phyloP scores from a whole-genome alignment of 2,113 vertebrate genomes.

The Poecilia latipinna region DNA sequence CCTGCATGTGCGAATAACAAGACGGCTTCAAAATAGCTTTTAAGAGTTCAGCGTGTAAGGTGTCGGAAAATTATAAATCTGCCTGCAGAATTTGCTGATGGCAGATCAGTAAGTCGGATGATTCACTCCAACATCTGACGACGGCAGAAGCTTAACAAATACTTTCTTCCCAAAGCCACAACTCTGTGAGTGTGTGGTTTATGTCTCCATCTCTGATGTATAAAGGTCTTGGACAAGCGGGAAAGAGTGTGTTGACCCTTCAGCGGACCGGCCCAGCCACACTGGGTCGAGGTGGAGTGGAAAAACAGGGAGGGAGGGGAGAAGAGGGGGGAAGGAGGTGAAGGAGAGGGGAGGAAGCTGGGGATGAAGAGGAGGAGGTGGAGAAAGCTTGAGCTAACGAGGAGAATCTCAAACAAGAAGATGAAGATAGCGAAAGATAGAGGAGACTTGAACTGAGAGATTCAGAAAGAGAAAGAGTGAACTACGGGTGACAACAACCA shows the following conservation, averaged over 20 bases:
- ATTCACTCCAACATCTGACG: conserved; percentile 21
- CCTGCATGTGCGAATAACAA: conserved; percentile 47
- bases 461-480: conserved; percentile 51
- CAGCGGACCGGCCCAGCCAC: conserved; percentile 66
- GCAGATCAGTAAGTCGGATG: conserved; percentile 33
- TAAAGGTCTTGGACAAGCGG: conserved; percentile 81
- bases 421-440: conserved; percentile 76
- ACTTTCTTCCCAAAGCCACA: conserved; percentile 75
- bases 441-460: conserved; percentile 33
- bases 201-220: conserved; percentile 77
- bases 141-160: conserved; percentile 82
- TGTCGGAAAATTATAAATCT: conserved; percentile 19
- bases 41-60: neutral
- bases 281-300: conserved; percentile 67
- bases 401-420: conserved; percentile 86
- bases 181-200: conserved; percentile 73
- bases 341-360: conserved; percentile 6
- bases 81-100: conserved; percentile 33
- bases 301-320: conserved; percentile 26
- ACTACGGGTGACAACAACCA: conserved; percentile 91
- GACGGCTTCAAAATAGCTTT: neutral
- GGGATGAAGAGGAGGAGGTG: conserved; percentile 39
- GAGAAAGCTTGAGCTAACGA: conserved; percentile 73
- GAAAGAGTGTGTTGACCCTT: conserved; percentile 75
- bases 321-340: conserved; percentile 30